Conservation (phyloP, 2,113 vertebrate species). For the Noctilio leporinus region DNA sequence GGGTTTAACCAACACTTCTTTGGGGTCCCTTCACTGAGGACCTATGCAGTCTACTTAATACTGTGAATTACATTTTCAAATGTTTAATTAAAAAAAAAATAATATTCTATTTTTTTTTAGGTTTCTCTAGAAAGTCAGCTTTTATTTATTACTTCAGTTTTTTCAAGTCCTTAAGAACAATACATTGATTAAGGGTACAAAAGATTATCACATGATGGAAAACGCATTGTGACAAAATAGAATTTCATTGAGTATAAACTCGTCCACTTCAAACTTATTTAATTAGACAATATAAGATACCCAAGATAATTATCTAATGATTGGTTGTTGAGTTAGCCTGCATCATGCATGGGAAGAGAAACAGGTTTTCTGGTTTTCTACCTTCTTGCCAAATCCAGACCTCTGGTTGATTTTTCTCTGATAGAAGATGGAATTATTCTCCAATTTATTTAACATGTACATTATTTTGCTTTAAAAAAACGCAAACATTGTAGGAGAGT, state of each 20-base stretch:
- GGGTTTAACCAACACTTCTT: constrained; percentile 71
- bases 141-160: constrained; percentile 81
- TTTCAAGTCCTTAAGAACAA: constrained; percentile 67
- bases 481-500: constrained; percentile 27
- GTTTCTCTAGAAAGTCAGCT: constrained; percentile 71
- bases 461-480: constrained; percentile 60
- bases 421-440: constrained; percentile 65
- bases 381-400: constrained; percentile 67
- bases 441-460: constrained; percentile 53
- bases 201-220: constrained; percentile 53
- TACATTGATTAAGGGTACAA: constrained; percentile 70
- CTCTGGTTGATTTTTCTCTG: constrained; percentile 70
- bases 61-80: constrained; percentile 84
- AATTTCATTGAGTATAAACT: constrained; percentile 67
- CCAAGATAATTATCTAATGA: constrained; percentile 22
- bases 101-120: constrained; percentile 77
- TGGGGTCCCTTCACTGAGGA: constrained; percentile 64
- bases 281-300: constrained; percentile 52
- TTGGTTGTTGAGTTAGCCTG: constrained; percentile 44
- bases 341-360: constrained; percentile 52
- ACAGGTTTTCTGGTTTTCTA: constrained; percentile 66
- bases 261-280: constrained; percentile 54
- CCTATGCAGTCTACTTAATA: constrained; percentile 77
- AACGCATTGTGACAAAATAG: constrained; percentile 64
- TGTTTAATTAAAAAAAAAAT: constrained; percentile 67